Evolutionary conservation across 1,140 invertebrate species (phyloP), one percentile per base, ranked within the genome.

Genomic region (Muscidifurax raptorellus): DNA sequence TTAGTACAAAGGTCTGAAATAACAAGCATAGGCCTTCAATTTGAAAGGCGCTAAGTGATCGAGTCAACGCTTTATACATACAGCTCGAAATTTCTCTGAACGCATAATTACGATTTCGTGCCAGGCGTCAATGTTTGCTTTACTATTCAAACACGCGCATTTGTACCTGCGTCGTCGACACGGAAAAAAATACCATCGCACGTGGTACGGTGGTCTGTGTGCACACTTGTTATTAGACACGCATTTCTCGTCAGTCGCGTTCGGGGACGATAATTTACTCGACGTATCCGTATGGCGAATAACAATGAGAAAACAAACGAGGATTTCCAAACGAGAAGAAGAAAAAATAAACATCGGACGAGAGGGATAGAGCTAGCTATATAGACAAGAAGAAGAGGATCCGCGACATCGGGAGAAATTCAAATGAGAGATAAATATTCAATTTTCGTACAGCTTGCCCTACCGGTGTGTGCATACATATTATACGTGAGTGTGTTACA

Each of bases 21-120:
- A 59, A 59, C 52, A 59, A 47, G 44, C 44, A 13, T 2, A 66
- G 10, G 66, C 18, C 52, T 59, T 59, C 52, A 3, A 67, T 40
- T 32, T 27, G 32, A 28, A 32, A 28, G 10, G n/a, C 18, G 79
- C 72, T 82, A 76, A 82, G 72, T 13, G 40, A 79, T n/a, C 74
- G 13, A 52, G 71, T 36, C 27, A 83, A 83, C 59, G 27, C 13
- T 27, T 12, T 13, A 44, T 44, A 76, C 1, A 64, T 22, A 32
- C 75, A n/a, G 77, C 86, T 85, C 87, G 25, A 67, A 30, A 83
- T 82, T 88, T 84, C 82, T 86, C 72, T 82, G 87, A 88, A 85
- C 79, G 86, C 86, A 86, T 80, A 84, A 76, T 82, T 66, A 83
- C 87, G 86, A 90, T 91, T 90, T 90, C 84, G 90, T 91, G 83